These are phyloP conservation scores for Dioctria rufipes DNA, from an alignment of 2,888 invertebrate genomes.

Conservation along the genomic window DNA sequence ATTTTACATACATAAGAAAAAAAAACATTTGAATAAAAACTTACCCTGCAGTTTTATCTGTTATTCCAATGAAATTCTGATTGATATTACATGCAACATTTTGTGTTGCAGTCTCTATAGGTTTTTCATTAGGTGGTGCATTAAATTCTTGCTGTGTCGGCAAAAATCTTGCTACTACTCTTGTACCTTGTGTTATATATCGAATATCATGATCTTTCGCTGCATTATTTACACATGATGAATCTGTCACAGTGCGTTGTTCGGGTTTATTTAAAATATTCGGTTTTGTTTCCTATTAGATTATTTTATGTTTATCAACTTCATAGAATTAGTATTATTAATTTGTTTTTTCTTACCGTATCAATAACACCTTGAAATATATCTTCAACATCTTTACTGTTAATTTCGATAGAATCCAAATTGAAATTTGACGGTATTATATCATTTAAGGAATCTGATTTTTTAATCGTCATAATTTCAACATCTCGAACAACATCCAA, in stretches of 20 bases:
- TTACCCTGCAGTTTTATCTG: constrained; percentile 45
- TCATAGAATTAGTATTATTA: background rate
- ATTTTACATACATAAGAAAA: too few relatives aligned
- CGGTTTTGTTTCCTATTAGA: constrained; percentile 24
- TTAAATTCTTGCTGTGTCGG: constrained; percentile 7
- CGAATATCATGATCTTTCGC: constrained; percentile 26
- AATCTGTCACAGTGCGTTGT: background rate
- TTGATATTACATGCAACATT: constrained; percentile 21
- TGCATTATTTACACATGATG: background rate
- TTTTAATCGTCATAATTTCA: constrained; percentile 69
- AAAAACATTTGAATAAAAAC: background rate
- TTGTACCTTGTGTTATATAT: constrained; percentile 26
- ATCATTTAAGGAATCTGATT: constrained; percentile 79
- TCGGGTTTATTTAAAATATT: constrained; percentile 29
- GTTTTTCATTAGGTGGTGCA: background rate
- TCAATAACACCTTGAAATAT: constrained; percentile 86
- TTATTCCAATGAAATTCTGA: constrained; percentile 42
- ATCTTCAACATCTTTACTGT: constrained; percentile 92
- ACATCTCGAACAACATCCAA: constrained; percentile 68
- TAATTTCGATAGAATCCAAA: constrained; percentile 86
- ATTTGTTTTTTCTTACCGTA: constrained; percentile 33
- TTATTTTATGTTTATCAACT: background rate
- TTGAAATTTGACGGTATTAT: constrained; percentile 81
- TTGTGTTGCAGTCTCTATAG: background rate
- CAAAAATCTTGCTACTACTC: constrained; percentile 30